Percentiles rank a stretch among this genome's conserved stretches.
phyloP scores from a whole-genome alignment of 1,140 invertebrate species.

The Nymphalis io region DNA sequence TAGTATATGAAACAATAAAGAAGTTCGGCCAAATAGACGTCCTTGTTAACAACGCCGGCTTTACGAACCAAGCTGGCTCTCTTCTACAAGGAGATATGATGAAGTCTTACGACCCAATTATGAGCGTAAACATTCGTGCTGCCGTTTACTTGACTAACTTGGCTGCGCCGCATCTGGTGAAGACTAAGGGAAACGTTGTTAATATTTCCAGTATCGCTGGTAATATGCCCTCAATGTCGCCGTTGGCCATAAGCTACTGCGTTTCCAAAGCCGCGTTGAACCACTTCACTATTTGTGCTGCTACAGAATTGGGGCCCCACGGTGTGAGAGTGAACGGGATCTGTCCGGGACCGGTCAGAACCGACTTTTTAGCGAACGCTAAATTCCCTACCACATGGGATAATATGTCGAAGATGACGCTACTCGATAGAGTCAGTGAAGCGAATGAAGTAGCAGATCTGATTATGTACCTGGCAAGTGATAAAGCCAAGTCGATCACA shows the following conservation, averaged over 20 bases:
- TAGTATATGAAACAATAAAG: constrained; percentile 25
- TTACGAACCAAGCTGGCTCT: neutral
- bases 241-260: constrained; percentile 13
- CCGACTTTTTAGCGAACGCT: constrained; percentile 24
- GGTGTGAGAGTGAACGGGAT: constrained; percentile 30
- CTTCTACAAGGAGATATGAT: constrained; percentile 27
- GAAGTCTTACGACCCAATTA: constrained; percentile 31
- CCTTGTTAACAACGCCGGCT: constrained; percentile 34
- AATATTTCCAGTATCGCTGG: constrained; percentile 29
- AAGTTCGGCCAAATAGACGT: constrained; percentile 30
- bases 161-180: constrained; percentile 26
- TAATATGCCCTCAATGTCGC: neutral
- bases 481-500: constrained; percentile 32
- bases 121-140: constrained; percentile 23
- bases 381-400: constrained; percentile 16
- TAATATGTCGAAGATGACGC: neutral
- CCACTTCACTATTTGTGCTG: constrained; percentile 20
- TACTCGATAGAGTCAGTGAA: constrained; percentile 24
- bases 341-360: constrained; percentile 30
- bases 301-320: constrained; percentile 20
- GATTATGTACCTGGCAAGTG: constrained; percentile 26
- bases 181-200: constrained; percentile 22
- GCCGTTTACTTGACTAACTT: constrained; percentile 19
- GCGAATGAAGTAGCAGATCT: constrained; percentile 34
- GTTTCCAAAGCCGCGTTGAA: constrained; percentile 30